Conservation (phyloP, 2,113 vertebrate species). For the Nerophis lumbriciformis region DNA sequence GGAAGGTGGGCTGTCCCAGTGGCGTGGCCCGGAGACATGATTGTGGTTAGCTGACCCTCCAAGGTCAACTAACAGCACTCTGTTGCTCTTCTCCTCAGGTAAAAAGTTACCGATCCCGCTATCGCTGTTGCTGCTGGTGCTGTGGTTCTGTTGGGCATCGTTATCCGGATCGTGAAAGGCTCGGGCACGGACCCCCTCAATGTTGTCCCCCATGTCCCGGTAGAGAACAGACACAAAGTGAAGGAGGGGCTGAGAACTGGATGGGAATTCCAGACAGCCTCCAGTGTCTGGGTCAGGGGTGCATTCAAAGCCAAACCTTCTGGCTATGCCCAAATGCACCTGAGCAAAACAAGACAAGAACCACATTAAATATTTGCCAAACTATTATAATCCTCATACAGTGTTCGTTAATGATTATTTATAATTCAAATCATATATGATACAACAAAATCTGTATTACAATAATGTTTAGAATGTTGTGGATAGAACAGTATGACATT, state of each 20-base stretch:
- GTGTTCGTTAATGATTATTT: no score
- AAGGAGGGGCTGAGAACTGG: conserved; percentile 87
- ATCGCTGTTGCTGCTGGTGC: conserved; percentile 95
- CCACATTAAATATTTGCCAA: not conserved
- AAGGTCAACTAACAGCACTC: conserved; percentile 89
- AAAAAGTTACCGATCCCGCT: conserved; percentile 94
- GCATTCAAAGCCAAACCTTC: conserved; percentile 87
- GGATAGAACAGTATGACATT: no score
- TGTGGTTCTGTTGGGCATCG: conserved; percentile 89
- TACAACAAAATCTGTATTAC: no score
- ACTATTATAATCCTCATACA: not conserved
- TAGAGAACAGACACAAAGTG: conserved; percentile 95
- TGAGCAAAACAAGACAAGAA: conserved; percentile 10
- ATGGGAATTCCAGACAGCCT: conserved; percentile 92
- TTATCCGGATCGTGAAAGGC: conserved; percentile 87
- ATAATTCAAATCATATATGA: no score
- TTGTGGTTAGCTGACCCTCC: conserved; percentile 73
- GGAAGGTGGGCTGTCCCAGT: conserved; percentile 75
- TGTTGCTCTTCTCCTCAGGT: conserved; percentile 86
- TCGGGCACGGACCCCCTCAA: conserved; percentile 87
- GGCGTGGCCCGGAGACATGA: conserved; percentile 70
- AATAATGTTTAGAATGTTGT: no score
- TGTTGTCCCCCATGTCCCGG: conserved; percentile 93
- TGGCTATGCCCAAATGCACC: conserved; percentile 84
- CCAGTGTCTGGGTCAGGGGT: conserved; percentile 91